These are phyloP conservation scores for Trachymyrmex septentrionalis DNA, from an alignment of 1,140 invertebrate genomes.

Conservation along the genomic window DNA sequence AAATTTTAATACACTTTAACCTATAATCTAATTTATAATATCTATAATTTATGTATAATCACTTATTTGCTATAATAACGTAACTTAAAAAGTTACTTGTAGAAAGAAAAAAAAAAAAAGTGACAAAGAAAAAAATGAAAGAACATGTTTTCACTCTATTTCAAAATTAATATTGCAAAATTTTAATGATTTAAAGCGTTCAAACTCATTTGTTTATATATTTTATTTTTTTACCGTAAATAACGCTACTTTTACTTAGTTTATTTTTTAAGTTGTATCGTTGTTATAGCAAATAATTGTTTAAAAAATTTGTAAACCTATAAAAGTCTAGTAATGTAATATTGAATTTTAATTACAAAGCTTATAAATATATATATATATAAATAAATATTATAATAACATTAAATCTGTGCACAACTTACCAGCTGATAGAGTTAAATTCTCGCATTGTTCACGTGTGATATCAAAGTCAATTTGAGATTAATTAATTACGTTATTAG, in stretches of 20 bases:
- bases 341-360: background rate
- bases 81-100: no score
- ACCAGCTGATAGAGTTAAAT: conserved; percentile 20
- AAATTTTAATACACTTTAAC: background rate
- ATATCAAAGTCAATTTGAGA: conserved; percentile 21
- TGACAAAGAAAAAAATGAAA: no score
- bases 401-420: conserved; percentile 34
- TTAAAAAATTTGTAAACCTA: background rate
- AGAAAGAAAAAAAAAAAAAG: no score
- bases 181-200: no score
- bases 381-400: background rate
- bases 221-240: no score
- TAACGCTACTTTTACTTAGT: no score
- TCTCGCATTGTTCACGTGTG: conserved; percentile 1
- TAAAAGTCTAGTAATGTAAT: background rate
- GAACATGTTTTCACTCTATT: no score
- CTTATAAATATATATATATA: conserved; percentile 1
- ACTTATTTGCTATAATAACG: background rate
- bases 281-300: background rate
- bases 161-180: no score
- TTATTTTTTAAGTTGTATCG: no score
- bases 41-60: background rate
- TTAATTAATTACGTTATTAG: conserved; percentile 17
- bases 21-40: background rate
- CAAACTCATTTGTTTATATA: no score